These are phyloP conservation scores for Oceanodroma leucorhoa DNA, from an alignment of 2,797 vertebrate genomes.

Conservation along the genomic window DNA sequence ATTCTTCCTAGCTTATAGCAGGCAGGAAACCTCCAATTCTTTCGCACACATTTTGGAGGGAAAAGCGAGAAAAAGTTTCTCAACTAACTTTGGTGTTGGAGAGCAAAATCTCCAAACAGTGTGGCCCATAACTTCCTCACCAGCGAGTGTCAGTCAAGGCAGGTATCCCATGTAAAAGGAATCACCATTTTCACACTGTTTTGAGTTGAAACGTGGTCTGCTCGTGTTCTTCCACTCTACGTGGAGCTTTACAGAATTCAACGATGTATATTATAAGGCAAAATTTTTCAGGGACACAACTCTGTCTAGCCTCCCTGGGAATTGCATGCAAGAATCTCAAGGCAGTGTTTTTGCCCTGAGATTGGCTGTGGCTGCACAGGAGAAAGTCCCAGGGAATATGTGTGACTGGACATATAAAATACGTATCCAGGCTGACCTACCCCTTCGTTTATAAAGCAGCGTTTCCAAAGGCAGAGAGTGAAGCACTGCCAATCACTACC, in stretches of 20 bases:
- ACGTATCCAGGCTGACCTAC: neutral
- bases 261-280: neutral
- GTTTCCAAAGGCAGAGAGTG: neutral
- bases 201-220: neutral
- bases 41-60: neutral
- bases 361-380: neutral
- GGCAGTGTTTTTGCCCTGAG: neutral
- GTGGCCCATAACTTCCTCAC: neutral
- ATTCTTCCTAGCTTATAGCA: neutral
- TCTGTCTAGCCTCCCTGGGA: neutral
- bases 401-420: neutral
- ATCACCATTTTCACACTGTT: conserved; percentile 21
- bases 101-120: neutral
- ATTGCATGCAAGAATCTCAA: neutral
- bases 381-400: neutral
- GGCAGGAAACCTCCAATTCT: neutral
- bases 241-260: neutral
- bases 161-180: neutral
- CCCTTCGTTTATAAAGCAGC: neutral
- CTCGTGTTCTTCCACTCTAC: neutral
- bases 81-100: neutral
- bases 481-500: neutral
- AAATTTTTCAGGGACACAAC: neutral
- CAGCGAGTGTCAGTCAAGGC: neutral
- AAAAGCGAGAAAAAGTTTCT: neutral